These are phyloP conservation scores for Notocelia uddmanniana DNA, from an alignment of 2,888 invertebrate species.

Conservation along the genomic window DNA sequence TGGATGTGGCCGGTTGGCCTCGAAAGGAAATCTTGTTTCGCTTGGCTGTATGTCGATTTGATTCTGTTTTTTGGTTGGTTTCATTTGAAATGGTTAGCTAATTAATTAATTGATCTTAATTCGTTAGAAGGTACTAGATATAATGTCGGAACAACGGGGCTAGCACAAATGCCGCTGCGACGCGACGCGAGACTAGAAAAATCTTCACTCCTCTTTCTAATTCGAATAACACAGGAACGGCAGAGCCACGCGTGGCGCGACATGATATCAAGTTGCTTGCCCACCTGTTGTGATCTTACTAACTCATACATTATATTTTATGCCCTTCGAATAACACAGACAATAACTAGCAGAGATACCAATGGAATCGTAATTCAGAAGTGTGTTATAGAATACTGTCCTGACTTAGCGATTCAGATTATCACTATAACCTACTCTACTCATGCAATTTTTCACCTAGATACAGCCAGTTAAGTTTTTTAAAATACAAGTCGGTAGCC, in stretches of 20 bases:
- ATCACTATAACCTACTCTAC: background rate
- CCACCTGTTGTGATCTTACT: background rate
- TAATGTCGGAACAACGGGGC: background rate
- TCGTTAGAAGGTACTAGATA: background rate
- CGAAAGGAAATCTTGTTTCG: conserved; percentile 57
- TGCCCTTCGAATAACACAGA: background rate
- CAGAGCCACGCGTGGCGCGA: too few relatives aligned
- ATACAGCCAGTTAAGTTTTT: conserved; percentile 25
- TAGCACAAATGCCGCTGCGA: too few relatives aligned
- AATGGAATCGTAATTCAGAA: background rate
- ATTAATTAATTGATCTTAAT: conserved; percentile 8
- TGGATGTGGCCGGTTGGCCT: conserved; percentile 44
- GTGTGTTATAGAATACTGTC: background rate
- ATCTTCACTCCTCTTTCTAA: too few relatives aligned
- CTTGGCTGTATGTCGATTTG: conserved; percentile 30
- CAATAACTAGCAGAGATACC: background rate
- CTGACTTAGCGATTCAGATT: background rate
- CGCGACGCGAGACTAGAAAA: too few relatives aligned
- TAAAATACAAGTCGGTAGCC: conserved; percentile 2
- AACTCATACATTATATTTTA: background rate
- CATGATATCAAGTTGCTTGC: too few relatives aligned
- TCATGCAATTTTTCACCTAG: conserved; percentile 4
- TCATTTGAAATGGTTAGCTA: conserved; percentile 10
- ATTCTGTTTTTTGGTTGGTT: conserved; percentile 19
- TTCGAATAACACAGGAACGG: too few relatives aligned